Base-by-base conservation (phyloP, 2,797 vertebrate species). In the Rhadinocentrus ornatus region DNA sequence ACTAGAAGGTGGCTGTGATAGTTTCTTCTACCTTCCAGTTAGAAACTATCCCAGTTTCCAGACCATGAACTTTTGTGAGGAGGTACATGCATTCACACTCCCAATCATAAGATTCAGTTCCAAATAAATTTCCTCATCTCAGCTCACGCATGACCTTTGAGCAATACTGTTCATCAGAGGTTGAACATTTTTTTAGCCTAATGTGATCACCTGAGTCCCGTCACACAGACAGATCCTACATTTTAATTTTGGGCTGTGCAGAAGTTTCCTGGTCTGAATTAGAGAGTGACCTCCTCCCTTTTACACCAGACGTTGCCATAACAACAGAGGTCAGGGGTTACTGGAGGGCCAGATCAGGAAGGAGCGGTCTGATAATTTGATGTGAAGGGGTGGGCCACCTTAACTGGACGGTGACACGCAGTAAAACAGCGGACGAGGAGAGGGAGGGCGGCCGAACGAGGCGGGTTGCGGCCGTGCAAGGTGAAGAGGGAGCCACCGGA, bases 241-340 rank as follows among this genome's bases (percentile, higher is more conserved):
- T 15, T 39, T 39, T 39, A 4, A 39, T 13, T 50, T 50, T 22
- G 48, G 7, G 46, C 20, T 48, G 46, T n/a, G n/a, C 31, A 32
- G 31, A 32, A 32, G 31, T 32, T 32, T 48, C n/a, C 8, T 26
- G 60, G 56, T 1, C 3, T 34, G 65, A 75, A 75, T 66, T 59
- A 82, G 53, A 58, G 32, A 37, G 61, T 66, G 81, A 88, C 87
- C 79, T 78, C 77, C 78, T 54, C 24, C 64, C 37, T 50, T 64
- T 67, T 77, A 52, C 66, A 80, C 69, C 46, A 46, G 10, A 54
- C 62, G 3, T 82, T 70, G 62, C 82, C 82, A 75, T 69, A 66
- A 85, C 80, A 81, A 86, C 87, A 13, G 62, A 71, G 89, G 83
- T 83, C 86, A 85, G 66, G 22, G 82, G 77, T 91, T 53, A 81